These are phyloP conservation scores for Ptychadena robeensis DNA, from an alignment of 2,797 vertebrate genomes.

Conservation along the genomic window DNA sequence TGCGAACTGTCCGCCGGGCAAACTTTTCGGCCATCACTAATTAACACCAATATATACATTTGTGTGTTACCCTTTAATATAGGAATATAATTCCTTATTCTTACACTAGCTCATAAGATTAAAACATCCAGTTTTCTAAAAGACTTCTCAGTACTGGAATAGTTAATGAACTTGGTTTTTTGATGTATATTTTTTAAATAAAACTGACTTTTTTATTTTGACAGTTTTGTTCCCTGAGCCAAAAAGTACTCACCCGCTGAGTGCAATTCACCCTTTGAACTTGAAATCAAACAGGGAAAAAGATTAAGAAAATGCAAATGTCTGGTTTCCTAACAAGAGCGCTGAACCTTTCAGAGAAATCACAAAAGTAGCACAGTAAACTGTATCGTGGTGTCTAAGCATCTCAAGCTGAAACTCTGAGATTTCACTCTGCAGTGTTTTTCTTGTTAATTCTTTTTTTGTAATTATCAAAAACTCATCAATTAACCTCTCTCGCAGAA, in stretches of 20 bases:
- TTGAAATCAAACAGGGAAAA: conserved; percentile 58
- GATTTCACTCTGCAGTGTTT: conserved; percentile 18
- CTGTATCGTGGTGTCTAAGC: conserved; percentile 20
- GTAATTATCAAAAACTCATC: conserved; percentile 12
- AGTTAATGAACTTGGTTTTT: conserved; percentile 27
- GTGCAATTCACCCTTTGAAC: conserved; percentile 48
- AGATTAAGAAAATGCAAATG: conserved; percentile 60
- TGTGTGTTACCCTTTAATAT: too few relatives aligned
- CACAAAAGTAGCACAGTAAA: conserved; percentile 24
- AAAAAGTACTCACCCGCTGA: conserved; percentile 40
- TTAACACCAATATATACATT: too few relatives aligned
- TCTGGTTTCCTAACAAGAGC: conserved; percentile 29
- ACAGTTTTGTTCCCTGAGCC: conserved; percentile 10
- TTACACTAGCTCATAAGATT: background rate
- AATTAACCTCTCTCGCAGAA: conserved; percentile 18
- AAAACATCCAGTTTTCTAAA: background rate
- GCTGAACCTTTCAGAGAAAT: conserved; percentile 42
- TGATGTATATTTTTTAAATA: conserved; percentile 23
- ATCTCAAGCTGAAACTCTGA: conserved; percentile 19
- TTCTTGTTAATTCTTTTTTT: background rate
- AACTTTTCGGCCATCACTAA: too few relatives aligned
- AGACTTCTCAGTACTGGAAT: background rate
- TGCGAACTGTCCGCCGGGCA: too few relatives aligned
- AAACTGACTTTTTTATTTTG: background rate
- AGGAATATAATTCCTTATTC: too few relatives aligned